Evolutionary conservation across 1,140 invertebrate species (phyloP).

Genomic region (Zaprionus taronus): DNA sequence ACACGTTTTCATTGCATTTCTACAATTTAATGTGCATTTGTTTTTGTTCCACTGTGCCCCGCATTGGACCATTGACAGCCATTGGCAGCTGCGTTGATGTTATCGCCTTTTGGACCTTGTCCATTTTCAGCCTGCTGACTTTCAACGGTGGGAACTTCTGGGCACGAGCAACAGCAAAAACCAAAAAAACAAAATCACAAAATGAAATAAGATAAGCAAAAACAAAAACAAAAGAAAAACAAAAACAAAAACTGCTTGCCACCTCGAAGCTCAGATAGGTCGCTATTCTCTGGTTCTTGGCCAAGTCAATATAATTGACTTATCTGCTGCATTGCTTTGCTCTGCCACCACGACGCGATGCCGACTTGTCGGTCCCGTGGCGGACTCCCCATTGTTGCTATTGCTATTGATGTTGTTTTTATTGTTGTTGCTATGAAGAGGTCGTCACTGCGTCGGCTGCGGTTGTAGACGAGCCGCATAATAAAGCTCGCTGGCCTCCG

Average conservation of each 20-base stretch:
- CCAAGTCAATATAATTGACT: slow-evolving; percentile 81
- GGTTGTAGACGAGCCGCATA: slow-evolving; percentile 55
- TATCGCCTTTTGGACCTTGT: slow-evolving; percentile 65
- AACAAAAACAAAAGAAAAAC: slow-evolving; percentile 17
- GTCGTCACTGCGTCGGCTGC: slow-evolving; percentile 42
- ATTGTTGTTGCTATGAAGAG: slow-evolving; percentile 31
- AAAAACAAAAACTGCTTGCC: slow-evolving; percentile 50
- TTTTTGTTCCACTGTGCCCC: slow-evolving; percentile 41
- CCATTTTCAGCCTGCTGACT: slow-evolving; percentile 43
- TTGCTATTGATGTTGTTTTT: slow-evolving; percentile 14
- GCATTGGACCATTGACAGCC: slow-evolving; percentile 66
- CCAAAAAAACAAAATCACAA: slow-evolving; percentile 6
- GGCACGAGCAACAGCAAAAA: slow-evolving; percentile 21
- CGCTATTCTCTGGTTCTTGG: slow-evolving; percentile 54
- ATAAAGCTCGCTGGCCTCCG: slow-evolving; percentile 79
- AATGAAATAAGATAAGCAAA: slow-evolving; percentile 11
- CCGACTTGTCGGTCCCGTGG: slow-evolving; percentile 18
- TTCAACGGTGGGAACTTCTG: slow-evolving; percentile 69
- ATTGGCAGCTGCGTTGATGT: slow-evolving; percentile 62
- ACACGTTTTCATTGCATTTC: no score
- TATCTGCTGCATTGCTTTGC: slow-evolving; percentile 72
- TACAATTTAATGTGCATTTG: not conserved
- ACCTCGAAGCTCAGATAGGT: slow-evolving; percentile 63
- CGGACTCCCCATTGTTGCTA: slow-evolving; percentile 11
- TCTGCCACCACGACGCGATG: slow-evolving; percentile 35